Conservation (phyloP, 2,113 vertebrate genomes). For the Leptosomus discolor region DNA sequence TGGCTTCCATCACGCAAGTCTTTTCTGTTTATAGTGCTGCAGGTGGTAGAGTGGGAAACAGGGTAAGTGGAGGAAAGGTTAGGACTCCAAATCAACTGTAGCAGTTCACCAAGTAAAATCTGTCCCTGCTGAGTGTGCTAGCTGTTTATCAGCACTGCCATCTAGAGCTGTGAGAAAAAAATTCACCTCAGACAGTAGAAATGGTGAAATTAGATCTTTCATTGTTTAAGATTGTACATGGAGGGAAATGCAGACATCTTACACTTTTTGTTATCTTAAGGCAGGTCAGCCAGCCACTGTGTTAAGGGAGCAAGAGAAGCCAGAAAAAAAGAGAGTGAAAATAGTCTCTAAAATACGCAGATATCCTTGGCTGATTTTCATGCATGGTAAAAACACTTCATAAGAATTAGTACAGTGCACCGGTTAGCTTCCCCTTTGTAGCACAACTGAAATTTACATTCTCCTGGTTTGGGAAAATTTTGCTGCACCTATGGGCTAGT, state of each 20-base stretch:
- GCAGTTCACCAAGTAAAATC: conserved; percentile 44
- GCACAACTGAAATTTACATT: neutral
- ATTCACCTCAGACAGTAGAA: neutral
- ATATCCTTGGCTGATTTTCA: neutral
- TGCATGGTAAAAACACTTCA: neutral
- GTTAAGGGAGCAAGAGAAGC: neutral
- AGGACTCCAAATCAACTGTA: conserved; percentile 41
- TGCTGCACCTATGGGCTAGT: neutral
- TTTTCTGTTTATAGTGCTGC: conserved; percentile 66
- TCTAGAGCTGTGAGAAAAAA: conserved; percentile 58
- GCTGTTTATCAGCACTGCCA: conserved; percentile 65
- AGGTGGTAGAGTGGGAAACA: conserved; percentile 65
- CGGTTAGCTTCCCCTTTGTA: neutral
- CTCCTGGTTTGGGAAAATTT: neutral
- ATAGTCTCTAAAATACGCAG: neutral
- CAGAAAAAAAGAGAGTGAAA: neutral
- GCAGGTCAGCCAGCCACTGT: neutral
- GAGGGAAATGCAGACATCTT: neutral
- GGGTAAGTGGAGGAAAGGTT: conserved; percentile 65
- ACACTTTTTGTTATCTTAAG: neutral
- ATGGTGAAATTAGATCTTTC: neutral
- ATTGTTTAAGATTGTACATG: neutral
- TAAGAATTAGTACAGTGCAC: neutral
- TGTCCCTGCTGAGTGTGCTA: conserved; percentile 5
- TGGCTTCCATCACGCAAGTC: conserved; percentile 65